phyloP scores from a whole-genome alignment of 2,113 vertebrate genomes.

The Promerops cafer region DNA sequence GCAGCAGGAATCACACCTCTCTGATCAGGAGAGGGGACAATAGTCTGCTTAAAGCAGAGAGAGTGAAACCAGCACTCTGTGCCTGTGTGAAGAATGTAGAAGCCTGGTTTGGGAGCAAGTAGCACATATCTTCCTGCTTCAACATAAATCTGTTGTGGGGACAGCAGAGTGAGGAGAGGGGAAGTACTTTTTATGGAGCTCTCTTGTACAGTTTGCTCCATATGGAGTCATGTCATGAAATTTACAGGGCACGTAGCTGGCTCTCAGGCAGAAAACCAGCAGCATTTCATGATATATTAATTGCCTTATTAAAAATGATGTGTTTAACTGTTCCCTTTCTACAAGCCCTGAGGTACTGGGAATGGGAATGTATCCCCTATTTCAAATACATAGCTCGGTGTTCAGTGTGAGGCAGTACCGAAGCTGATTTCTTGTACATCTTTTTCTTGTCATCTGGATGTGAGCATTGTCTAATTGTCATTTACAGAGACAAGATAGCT shows the following conservation, averaged over 20 bases:
- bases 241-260: background rate
- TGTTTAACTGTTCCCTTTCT: background rate
- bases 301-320: background rate
- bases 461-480: background rate
- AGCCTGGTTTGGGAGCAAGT: background rate
- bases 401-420: background rate
- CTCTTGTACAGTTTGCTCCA: background rate
- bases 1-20: background rate
- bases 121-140: background rate
- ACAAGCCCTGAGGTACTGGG: background rate
- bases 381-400: background rate
- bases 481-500: background rate
- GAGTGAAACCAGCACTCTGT: background rate
- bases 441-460: background rate
- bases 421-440: background rate
- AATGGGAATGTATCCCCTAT: background rate
- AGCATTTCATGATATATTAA: background rate
- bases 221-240: background rate
- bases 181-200: background rate
- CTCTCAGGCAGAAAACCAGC: background rate
- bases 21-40: background rate
- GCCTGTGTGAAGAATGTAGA: background rate
- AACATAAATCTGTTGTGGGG: background rate
- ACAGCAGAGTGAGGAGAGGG: background rate
- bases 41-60: background rate